Base-by-base conservation (phyloP, 1,140 invertebrate genomes). In the Anagrus nilaparvatae region DNA sequence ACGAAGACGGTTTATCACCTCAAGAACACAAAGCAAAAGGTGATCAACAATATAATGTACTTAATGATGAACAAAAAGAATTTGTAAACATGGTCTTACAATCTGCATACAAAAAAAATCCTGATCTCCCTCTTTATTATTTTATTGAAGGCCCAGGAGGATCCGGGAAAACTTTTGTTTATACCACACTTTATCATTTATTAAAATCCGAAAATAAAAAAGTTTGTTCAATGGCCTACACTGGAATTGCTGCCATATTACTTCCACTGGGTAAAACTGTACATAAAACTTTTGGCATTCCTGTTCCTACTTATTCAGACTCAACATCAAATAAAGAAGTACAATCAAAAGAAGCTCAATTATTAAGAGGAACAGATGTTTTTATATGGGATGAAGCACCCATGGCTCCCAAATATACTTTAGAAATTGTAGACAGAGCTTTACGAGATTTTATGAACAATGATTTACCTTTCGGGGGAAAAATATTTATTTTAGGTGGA, bases 101-200 rank as follows among this genome's bases (percentile, higher is more conserved):
- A 24, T 2, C 18, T 19, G 13, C 14, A 3, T 18, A 42, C 3
- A 31, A 41, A n/a, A 21, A 25, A 13, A 17, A 20, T n/a, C 23
- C 34, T n/a, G 3, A 10, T 34, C 3, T 29, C 3, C 5, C 29
- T n/a, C 36, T 35, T 13, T 45, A 36, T 46, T 29, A 51, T 8
- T 49, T 40, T 24, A 39, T 55, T 33, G 51, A 53, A 43, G 53
- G 51, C 18, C 45, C 43, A 23, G 47, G 47, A 27, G 51, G 51
- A 28, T 44, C 41, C 27, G 51, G 53, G 7, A 53, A 55, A 44
- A 55, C 49, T 6, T 46, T 47, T 12, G 17, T 55, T 19, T 44
- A 54, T 21, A 43, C 39, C 19, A 46, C 48, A 19, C 33, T 51
- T 10, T 44, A 41, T n/a, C 31, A 43, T 25, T 39, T 48, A 14